Conservation (phyloP, 2,797 vertebrate genomes). For the Labroides dimidiatus region DNA sequence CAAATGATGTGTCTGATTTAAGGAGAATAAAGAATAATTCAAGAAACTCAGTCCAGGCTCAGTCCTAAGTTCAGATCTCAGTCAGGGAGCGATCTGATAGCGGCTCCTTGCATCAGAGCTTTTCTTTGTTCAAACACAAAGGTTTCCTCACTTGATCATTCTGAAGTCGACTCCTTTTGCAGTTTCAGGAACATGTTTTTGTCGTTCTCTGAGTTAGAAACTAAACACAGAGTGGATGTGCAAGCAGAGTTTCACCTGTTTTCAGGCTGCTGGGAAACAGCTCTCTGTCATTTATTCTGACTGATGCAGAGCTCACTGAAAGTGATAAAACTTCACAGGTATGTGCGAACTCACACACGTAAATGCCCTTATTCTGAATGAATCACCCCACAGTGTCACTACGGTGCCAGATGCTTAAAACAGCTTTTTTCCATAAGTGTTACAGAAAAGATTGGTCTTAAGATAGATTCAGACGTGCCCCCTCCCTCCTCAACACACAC, state of each 20-base stretch:
- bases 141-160: no score
- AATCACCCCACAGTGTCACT: slow-evolving; percentile 7
- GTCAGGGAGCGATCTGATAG: no score
- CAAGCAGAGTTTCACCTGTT: slow-evolving; percentile 10
- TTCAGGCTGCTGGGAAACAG: slow-evolving; percentile 1
- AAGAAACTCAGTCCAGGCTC: no score
- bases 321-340: no score
- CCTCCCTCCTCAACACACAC: no score
- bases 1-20: no score
- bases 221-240: slow-evolving; percentile 10
- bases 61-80: no score
- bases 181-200: slow-evolving; percentile 3
- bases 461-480: background rate
- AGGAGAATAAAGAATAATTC: no score
- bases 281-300: background rate
- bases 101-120: no score
- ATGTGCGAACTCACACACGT: background rate
- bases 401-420: background rate
- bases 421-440: background rate
- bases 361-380: no score
- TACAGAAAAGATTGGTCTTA: slow-evolving; percentile 3
- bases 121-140: no score
- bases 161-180: background rate
- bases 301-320: background rate
- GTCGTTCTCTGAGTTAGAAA: slow-evolving; percentile 24